These are phyloP conservation scores for Poeciliopsis retropinna DNA, from an alignment of 2,113 vertebrate species.

Conservation along the genomic window DNA sequence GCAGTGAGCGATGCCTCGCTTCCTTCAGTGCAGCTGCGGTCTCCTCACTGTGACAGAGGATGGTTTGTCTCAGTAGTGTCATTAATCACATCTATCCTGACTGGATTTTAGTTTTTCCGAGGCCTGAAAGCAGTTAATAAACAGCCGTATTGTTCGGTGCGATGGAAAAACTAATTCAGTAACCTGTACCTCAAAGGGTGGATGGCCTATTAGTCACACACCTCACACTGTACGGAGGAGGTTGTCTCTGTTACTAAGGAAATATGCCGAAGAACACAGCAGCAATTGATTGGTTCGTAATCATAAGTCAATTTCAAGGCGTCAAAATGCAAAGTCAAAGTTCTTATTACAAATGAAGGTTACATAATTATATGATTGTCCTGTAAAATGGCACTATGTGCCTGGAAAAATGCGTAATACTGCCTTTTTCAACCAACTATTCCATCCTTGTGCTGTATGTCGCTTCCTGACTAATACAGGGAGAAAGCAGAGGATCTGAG, in stretches of 20 bases:
- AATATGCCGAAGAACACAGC: too few species aligned
- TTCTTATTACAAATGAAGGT: too few species aligned
- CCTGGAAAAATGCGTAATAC: too few species aligned
- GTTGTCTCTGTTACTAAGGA: not conserved
- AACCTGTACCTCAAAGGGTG: constrained; percentile 26
- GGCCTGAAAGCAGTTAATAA: constrained; percentile 15
- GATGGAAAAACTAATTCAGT: constrained; percentile 25
- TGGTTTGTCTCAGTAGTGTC: constrained; percentile 27
- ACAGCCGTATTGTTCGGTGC: constrained; percentile 17
- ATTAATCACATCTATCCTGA: constrained; percentile 46
- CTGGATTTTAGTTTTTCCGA: constrained; percentile 19
- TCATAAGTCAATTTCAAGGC: too few species aligned
- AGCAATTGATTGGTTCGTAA: not conserved
- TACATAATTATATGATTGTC: too few species aligned
- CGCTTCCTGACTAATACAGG: too few species aligned
- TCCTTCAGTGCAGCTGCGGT: not conserved
- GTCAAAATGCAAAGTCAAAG: too few species aligned
- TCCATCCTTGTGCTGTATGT: not conserved
- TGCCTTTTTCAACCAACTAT: not conserved
- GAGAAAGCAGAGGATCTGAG: too few species aligned
- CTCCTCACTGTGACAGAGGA: constrained; percentile 4
- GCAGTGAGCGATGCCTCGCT: not conserved
- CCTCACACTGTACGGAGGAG: not conserved
- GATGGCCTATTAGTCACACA: constrained; percentile 34
- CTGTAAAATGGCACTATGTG: too few species aligned